phyloP scores from a whole-genome alignment of 2,797 vertebrate species.

The Calcarius lapponicus region DNA sequence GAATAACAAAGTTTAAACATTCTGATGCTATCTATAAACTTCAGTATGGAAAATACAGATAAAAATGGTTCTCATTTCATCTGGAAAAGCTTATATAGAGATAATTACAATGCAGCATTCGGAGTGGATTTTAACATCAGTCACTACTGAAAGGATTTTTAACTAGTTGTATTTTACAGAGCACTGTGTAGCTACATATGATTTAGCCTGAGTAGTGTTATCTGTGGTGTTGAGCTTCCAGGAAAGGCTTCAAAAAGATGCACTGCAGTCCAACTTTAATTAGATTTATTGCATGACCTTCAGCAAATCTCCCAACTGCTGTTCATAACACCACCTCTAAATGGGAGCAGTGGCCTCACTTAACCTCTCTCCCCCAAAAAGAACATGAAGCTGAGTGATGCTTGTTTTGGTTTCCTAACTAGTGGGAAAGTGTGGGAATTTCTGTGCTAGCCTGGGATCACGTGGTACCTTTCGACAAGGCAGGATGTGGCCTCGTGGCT shows the following conservation, averaged over 20 bases:
- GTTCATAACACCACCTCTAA: background rate
- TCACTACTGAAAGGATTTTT: conserved; percentile 3
- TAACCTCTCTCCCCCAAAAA: background rate
- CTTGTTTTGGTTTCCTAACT: background rate
- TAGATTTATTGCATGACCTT: conserved; percentile 39
- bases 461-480: conserved; percentile 80
- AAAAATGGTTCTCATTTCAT: conserved; percentile 62
- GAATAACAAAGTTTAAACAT: conserved; percentile 62
- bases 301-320: background rate
- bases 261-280: conserved; percentile 20
- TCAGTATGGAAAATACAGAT: conserved; percentile 60
- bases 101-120: conserved; percentile 39
- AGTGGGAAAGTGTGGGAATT: background rate
- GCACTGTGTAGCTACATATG: background rate
- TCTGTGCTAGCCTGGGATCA: background rate
- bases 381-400: background rate
- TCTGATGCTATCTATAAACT: conserved; percentile 57
- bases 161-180: conserved; percentile 23
- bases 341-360: background rate
- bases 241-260: conserved; percentile 33
- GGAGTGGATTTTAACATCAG: conserved; percentile 40
- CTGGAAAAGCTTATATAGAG: conserved; percentile 47
- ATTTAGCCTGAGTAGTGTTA: background rate
- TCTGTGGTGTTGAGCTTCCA: background rate
- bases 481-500: conserved; percentile 86